phyloP scores from a whole-genome alignment of 2,797 vertebrate species.

The Taeniopygia guttata region DNA sequence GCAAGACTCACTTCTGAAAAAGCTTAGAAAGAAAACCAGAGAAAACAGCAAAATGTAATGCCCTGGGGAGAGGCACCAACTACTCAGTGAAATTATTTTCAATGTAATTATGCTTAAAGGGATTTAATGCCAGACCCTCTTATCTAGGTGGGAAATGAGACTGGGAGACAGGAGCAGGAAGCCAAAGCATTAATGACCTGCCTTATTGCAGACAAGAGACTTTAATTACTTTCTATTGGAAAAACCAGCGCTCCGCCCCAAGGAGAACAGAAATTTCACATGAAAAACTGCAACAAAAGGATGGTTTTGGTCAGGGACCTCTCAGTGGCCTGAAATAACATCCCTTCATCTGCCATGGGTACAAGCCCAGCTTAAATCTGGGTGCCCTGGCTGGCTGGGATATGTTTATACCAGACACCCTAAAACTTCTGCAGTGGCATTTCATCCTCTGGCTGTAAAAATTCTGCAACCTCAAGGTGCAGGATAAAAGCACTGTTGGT shows the following conservation, averaged over 20 bases:
- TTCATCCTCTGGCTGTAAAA: background rate
- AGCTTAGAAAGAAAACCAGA: constrained; percentile 12
- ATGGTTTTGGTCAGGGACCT: background rate
- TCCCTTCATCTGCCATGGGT: background rate
- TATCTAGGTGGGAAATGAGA: constrained; percentile 50
- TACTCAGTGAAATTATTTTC: constrained; percentile 54
- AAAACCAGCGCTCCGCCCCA: constrained; percentile 6
- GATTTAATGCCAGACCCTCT: constrained; percentile 58
- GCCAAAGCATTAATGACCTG: constrained; percentile 42
- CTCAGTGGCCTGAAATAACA: background rate
- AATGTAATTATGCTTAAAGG: constrained; percentile 31
- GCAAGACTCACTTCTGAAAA: background rate
- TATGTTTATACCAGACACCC: background rate
- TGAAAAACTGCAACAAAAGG: background rate
- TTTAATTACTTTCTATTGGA: constrained; percentile 61
- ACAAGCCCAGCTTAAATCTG: background rate
- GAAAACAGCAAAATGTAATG: constrained; percentile 2
- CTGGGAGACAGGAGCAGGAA: constrained; percentile 52
- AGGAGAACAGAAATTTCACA: background rate
- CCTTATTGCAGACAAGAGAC: constrained; percentile 32
- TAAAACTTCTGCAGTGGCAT: background rate
- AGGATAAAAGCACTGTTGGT: background rate
- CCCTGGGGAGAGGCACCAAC: background rate
- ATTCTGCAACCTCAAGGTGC: background rate
- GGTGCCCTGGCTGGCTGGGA: background rate